Conservation (phyloP, 1,140 invertebrate genomes). For the Pristionchus pacificus region DNA sequence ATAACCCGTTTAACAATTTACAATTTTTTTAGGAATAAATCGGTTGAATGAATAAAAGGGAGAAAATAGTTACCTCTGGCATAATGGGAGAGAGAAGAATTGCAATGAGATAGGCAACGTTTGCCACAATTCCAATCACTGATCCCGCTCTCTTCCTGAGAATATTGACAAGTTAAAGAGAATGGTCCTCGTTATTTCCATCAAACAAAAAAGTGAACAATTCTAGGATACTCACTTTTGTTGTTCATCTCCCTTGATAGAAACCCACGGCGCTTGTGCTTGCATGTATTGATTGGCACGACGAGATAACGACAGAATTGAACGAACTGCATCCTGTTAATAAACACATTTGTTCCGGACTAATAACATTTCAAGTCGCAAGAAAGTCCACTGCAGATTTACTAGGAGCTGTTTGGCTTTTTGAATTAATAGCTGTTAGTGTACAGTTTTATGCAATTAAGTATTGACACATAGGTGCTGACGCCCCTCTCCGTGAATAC, state of each 20-base stretch:
- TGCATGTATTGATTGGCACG: constrained; percentile 96
- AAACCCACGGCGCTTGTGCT: constrained; percentile 84
- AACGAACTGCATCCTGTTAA: constrained; percentile 78
- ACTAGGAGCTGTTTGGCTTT: no score
- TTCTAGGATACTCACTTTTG: constrained; percentile 75
- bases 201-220: constrained; percentile 11
- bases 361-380: no score
- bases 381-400: no score
- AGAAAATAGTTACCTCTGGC: constrained; percentile 67
- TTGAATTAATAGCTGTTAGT: no score
- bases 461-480: no score
- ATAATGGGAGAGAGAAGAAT: constrained; percentile 83
- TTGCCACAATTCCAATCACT: constrained; percentile 78
- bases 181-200: not conserved
- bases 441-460: no score
- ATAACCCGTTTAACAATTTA: no score
- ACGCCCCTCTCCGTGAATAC: no score
- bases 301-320: constrained; percentile 80
- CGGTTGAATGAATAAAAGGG: constrained; percentile 59
- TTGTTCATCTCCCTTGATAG: constrained; percentile 76
- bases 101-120: constrained; percentile 77
- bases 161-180: constrained; percentile 11
- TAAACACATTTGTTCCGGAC: no score
- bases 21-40: no score
- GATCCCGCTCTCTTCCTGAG: constrained; percentile 73